These are phyloP conservation scores for Eulemur rubriventer DNA, from an alignment of 2,797 vertebrate species.

Conservation along the genomic window DNA sequence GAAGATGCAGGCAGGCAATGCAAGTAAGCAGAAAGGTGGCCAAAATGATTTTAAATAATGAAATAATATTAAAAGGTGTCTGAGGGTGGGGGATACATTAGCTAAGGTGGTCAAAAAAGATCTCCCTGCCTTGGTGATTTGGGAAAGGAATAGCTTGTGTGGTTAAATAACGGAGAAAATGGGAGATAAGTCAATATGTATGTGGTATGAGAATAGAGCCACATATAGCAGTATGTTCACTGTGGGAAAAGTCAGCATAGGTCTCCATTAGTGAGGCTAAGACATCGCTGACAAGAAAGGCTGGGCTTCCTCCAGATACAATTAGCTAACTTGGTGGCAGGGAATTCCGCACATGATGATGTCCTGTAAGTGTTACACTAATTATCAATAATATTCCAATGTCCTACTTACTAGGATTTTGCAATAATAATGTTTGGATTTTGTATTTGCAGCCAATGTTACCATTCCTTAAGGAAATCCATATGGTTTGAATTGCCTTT, in stretches of 20 bases:
- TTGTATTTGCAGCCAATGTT: conserved; percentile 65
- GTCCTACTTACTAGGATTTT: conserved; percentile 78
- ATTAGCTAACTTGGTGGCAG: conserved; percentile 58
- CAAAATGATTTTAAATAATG: not conserved
- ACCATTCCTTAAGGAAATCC: conserved; percentile 46
- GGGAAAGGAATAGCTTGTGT: not conserved
- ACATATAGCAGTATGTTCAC: not conserved
- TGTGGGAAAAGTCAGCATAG: not conserved
- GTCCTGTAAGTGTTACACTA: conserved; percentile 60
- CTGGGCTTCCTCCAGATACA: conserved; percentile 24
- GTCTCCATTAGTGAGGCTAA: conserved; percentile 42
- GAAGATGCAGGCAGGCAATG: not conserved
- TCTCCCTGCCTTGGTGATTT: not conserved
- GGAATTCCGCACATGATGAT: conserved; percentile 57
- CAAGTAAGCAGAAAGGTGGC: not conserved
- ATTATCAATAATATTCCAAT: conserved; percentile 73
- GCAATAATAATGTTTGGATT: conserved; percentile 61
- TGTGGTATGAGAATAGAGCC: not conserved
- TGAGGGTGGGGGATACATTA: not conserved
- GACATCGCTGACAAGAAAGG: not conserved
- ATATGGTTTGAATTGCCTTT: conserved; percentile 58
- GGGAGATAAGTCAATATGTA: not conserved
- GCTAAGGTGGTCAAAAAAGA: not conserved
- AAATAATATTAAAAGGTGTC: not conserved
- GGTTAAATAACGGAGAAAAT: not conserved